Evolutionary conservation across 2,113 vertebrate genomes (phyloP).

Genomic region (Heterochromis multidens): DNA sequence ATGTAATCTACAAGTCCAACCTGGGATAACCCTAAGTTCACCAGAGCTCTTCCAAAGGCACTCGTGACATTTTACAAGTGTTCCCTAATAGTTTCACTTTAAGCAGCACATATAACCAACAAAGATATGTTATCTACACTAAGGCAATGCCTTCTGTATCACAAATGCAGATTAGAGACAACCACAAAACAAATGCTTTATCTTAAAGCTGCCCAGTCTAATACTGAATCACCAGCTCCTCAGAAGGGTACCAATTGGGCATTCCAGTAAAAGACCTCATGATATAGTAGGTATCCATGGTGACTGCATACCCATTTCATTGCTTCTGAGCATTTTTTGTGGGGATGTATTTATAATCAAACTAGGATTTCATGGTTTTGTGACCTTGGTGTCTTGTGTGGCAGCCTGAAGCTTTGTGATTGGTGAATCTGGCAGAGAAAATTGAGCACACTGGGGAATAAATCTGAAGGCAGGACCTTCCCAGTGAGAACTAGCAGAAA

Average conservation of each 20-base stretch:
- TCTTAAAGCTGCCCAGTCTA: too few species aligned
- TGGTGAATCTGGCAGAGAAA: background rate
- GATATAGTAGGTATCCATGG: conserved; percentile 12
- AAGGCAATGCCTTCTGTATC: too few species aligned
- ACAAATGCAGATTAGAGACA: too few species aligned
- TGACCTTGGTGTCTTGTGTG: background rate
- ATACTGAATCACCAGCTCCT: background rate
- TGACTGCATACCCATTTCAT: background rate
- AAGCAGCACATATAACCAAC: too few species aligned
- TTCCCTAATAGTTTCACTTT: too few species aligned
- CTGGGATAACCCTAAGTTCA: too few species aligned
- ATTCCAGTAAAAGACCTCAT: background rate
- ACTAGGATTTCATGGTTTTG: conserved; percentile 7
- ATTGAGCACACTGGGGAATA: background rate
- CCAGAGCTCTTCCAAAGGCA: too few species aligned
- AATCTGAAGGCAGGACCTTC: background rate
- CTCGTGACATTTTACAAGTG: too few species aligned
- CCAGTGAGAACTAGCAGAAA: background rate
- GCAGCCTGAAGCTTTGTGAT: background rate
- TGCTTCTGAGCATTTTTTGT: background rate
- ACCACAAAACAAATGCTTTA: too few species aligned
- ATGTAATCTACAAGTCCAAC: too few species aligned
- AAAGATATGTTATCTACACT: too few species aligned
- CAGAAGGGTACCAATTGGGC: background rate
- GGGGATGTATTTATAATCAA: background rate